phyloP scores from a whole-genome alignment of 2,797 vertebrate genomes.

The Triplophysa bombifrons region DNA sequence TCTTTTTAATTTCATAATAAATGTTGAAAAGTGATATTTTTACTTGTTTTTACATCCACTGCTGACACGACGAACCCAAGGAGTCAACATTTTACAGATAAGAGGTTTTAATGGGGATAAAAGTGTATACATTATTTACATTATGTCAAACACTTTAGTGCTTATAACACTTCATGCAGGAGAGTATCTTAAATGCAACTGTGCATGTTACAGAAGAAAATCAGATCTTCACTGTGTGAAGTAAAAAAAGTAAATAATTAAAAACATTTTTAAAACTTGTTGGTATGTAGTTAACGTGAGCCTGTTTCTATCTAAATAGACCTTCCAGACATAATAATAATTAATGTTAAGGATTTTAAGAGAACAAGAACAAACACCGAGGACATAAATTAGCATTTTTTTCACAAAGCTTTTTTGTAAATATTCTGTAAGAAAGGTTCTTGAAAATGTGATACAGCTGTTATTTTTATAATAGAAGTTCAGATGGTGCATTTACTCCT shows the following conservation, averaged over 20 bases:
- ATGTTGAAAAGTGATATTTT: constrained; percentile 78
- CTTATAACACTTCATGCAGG: constrained; percentile 1
- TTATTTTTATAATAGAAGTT: not conserved
- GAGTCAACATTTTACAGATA: not conserved
- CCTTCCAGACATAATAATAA: no score
- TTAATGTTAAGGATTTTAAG: no score
- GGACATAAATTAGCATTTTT: no score
- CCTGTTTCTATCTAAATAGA: no score
- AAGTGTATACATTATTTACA: constrained; percentile 6
- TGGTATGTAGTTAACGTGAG: no score
- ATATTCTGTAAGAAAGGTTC: no score
- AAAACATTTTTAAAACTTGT: no score
- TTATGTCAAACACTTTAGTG: not conserved
- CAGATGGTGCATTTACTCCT: constrained; percentile 6
- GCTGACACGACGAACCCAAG: constrained; percentile 7
- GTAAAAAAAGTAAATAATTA: no score
- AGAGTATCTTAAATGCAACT: not conserved
- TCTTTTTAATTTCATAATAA: constrained; percentile 86
- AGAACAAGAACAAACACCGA: no score
- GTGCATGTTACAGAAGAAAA: not conserved
- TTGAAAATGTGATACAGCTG: not conserved
- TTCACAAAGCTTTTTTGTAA: no score
- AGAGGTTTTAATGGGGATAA: constrained; percentile 9
- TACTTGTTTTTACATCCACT: constrained; percentile 58
- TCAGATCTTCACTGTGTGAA: no score